Evolutionary conservation across 1,140 invertebrate species (phyloP).

Genomic region (Caenorhabditis tropicalis): DNA sequence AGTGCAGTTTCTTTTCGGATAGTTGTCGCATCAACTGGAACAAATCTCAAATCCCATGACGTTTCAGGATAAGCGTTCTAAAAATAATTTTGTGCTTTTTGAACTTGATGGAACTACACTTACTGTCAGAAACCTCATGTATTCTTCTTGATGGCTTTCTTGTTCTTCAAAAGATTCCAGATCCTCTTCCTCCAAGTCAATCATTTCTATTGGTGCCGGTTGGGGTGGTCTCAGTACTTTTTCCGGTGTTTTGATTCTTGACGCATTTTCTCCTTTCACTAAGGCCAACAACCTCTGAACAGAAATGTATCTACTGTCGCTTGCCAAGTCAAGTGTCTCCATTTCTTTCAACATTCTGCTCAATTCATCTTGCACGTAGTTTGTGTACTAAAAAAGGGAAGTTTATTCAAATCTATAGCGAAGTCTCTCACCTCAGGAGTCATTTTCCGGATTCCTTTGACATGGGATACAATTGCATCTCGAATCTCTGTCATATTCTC

Average conservation of each 20-base stretch:
- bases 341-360: neutral
- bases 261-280: neutral
- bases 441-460: neutral
- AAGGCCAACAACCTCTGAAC: neutral
- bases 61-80: neutral
- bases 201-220: neutral
- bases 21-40: neutral
- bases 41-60: neutral
- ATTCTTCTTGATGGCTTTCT: neutral
- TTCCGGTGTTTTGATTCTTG: neutral
- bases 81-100: too few species aligned
- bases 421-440: neutral
- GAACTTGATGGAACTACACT: too few species aligned
- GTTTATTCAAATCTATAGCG: neutral
- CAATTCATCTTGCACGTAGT: neutral
- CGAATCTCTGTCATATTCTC: neutral
- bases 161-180: neutral
- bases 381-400: neutral
- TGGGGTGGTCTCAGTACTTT: neutral
- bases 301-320: neutral
- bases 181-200: too few species aligned
- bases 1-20: neutral
- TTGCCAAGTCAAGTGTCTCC: neutral
- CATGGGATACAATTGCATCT: neutral
- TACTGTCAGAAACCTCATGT: neutral